Evolutionary conservation across 2,113 vertebrate genomes (phyloP).

Genomic region (Phalacrocorax aristotelis): DNA sequence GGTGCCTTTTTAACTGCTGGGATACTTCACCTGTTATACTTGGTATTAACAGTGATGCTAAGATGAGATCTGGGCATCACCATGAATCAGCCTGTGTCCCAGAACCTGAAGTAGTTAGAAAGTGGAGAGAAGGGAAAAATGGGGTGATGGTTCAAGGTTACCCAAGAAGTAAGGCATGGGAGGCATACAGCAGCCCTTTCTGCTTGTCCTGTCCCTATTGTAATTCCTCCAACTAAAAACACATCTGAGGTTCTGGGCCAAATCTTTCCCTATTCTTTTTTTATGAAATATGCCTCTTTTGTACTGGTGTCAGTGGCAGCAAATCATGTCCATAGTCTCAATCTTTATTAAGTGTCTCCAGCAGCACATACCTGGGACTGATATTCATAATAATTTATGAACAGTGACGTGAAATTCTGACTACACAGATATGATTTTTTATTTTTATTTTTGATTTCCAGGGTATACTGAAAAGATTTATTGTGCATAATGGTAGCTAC

Average conservation of each 20-base stretch:
- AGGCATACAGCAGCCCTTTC: not conserved
- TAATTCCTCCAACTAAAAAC: not conserved
- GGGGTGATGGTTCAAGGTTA: not conserved
- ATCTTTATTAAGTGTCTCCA: not conserved
- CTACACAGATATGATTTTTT: not conserved
- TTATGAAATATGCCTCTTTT: not conserved
- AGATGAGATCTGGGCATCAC: not conserved
- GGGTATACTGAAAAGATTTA: not conserved
- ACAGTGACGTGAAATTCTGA: not conserved
- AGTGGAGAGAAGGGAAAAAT: not conserved
- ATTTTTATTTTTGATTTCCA: not conserved
- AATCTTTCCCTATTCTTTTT: not conserved
- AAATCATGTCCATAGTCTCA: not conserved
- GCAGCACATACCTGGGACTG: not conserved
- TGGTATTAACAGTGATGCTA: not conserved
- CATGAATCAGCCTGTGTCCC: not conserved
- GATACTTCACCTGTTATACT: not conserved
- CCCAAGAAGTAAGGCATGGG: not conserved
- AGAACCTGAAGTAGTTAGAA: not conserved
- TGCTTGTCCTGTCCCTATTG: not conserved
- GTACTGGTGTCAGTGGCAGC: not conserved
- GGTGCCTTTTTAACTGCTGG: not conserved
- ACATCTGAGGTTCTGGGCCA: not conserved
- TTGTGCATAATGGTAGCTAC: not conserved
- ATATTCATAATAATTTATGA: not conserved